These are phyloP conservation scores for Serinus canaria DNA, from an alignment of 2,113 vertebrate genomes.

Conservation along the genomic window DNA sequence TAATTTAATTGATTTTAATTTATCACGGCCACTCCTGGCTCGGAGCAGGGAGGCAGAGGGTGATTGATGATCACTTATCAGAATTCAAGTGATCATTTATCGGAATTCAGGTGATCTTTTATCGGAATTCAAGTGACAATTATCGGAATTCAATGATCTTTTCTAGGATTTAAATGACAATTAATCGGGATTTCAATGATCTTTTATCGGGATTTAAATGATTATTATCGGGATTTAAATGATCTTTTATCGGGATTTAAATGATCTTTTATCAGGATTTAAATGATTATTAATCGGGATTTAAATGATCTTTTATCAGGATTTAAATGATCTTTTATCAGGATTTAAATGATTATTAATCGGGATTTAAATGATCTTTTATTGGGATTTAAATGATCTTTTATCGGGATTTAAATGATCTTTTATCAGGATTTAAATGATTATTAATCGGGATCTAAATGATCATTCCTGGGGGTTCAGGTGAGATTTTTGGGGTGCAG, in stretches of 20 bases:
- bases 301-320: accelerated
- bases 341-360: too few species aligned
- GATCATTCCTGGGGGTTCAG: too few species aligned
- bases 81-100: accelerated
- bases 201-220: accelerated
- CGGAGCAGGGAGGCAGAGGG: background rate
- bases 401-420: too few species aligned
- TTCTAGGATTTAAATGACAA: accelerated
- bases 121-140: accelerated
- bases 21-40: accelerated
- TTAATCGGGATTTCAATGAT: accelerated
- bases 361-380: accelerated
- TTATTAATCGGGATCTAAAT: accelerated
- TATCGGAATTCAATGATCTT: too few species aligned
- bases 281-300: accelerated
- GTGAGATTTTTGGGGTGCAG: too few species aligned
- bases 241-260: too few species aligned
- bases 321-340: accelerated
- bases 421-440: accelerated
- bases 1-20: background rate
- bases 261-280: too few species aligned
- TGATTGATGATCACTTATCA: too few species aligned
- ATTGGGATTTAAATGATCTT: too few species aligned
- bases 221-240: too few species aligned
- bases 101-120: accelerated